These are phyloP conservation scores for Drosophila mauritiana DNA, from an alignment of 1,140 invertebrate genomes.

Conservation along the genomic window DNA sequence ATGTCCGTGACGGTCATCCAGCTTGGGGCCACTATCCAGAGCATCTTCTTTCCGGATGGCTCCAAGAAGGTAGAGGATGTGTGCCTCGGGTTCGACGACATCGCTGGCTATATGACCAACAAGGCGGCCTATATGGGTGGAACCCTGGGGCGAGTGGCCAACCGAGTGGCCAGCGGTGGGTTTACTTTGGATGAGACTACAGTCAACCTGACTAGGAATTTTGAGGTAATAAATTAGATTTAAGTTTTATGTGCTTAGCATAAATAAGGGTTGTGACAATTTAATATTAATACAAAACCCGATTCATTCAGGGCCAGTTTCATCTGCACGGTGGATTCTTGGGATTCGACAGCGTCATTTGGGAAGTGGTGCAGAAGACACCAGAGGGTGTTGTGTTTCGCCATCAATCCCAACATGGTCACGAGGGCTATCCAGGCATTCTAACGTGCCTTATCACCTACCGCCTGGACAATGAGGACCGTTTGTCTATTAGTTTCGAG, in stretches of 20 bases:
- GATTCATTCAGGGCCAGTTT: background rate
- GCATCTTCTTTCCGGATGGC: background rate
- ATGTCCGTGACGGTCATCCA: slow-evolving; percentile 3
- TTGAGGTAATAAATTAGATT: background rate
- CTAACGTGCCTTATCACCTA: background rate
- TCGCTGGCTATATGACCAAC: slow-evolving; percentile 2
- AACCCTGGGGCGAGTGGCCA: slow-evolving; percentile 2
- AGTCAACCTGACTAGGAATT: background rate
- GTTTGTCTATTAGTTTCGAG: background rate
- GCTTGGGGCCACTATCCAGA: slow-evolving; percentile 3
- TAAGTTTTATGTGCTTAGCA: background rate
- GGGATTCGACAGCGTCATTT: slow-evolving; percentile 7
- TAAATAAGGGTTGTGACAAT: too few relatives aligned
- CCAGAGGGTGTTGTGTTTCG: background rate
- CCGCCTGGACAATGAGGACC: background rate
- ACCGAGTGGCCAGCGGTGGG: slow-evolving; percentile 1
- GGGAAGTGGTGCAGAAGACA: slow-evolving; percentile 4
- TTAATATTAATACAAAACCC: background rate
- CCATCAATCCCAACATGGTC: background rate
- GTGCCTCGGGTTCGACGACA: slow-evolving; percentile 7
- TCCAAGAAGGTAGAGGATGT: slow-evolving; percentile 6
- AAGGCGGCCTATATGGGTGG: slow-evolving; percentile 1
- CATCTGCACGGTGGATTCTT: slow-evolving; percentile 2
- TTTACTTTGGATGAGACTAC: background rate
- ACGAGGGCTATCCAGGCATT: slow-evolving; percentile 6